phyloP scores from a whole-genome alignment of 2,797 vertebrate species.

The Stomatorhinus walkeri region DNA sequence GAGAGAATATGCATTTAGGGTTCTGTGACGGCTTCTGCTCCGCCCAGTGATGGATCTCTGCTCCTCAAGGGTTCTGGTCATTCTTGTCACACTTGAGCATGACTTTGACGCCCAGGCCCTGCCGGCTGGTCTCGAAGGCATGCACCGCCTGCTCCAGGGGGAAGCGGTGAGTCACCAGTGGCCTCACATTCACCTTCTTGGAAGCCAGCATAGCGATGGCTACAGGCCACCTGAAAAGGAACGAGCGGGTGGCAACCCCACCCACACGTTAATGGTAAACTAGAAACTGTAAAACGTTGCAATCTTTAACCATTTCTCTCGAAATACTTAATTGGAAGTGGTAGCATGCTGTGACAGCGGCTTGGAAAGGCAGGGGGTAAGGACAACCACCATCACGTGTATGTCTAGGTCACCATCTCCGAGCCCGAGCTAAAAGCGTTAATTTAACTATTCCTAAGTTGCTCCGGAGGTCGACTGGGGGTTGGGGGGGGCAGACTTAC shows the following conservation, averaged over 20 bases:
- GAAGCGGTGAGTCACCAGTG: conserved; percentile 89
- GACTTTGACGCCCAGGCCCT: conserved; percentile 83
- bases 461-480: neutral
- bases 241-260: neutral
- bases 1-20: neutral
- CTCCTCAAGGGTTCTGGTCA: conserved; percentile 71
- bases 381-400: conserved; percentile 88
- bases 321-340: neutral
- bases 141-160: conserved; percentile 82
- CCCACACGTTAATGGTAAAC: neutral
- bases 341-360: neutral
- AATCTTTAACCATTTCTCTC: neutral
- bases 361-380: conserved; percentile 36
- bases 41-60: neutral
- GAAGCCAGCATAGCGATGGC: conserved; percentile 85
- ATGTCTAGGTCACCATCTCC: conserved; percentile 79
- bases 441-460: neutral
- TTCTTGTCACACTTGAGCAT: conserved; percentile 91
- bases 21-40: neutral
- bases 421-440: neutral
- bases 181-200: conserved; percentile 78
- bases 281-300: neutral
- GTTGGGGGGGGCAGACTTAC: conserved; percentile 56
- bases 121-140: conserved; percentile 82
- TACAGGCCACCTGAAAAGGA: conserved; percentile 79